Evolutionary conservation across 2,113 vertebrate genomes (phyloP).

Genomic region (Vulpes vulpes): DNA sequence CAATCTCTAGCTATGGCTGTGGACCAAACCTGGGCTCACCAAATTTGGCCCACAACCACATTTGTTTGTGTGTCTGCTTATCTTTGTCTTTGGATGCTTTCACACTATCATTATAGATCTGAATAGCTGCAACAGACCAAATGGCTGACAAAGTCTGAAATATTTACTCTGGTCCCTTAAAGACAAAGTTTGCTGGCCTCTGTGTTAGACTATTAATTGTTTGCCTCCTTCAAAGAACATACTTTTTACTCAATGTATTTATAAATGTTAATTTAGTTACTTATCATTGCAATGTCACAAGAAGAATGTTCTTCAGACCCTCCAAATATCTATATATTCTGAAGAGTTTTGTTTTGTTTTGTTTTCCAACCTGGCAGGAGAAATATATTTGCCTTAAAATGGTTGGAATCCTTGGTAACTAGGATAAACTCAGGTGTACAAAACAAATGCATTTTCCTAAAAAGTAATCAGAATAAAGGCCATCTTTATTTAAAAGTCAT

Average conservation of each 20-base stretch:
- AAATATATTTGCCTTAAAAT: neutral
- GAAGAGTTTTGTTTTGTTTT: neutral
- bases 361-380: neutral
- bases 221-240: neutral
- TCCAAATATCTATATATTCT: neutral
- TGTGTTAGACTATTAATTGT: neutral
- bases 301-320: neutral
- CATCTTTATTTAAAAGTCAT: conserved; percentile 63
- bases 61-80: neutral
- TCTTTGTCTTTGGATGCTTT: neutral
- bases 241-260: neutral
- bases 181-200: neutral
- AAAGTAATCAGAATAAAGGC: neutral
- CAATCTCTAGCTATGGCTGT: neutral
- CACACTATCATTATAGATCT: neutral
- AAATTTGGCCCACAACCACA: neutral
- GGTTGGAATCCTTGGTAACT: neutral
- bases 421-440: neutral
- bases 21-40: neutral
- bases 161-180: neutral
- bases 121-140: neutral
- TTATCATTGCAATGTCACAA: neutral
- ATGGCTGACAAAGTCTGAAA: neutral
- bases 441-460: conserved; percentile 48
- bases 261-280: neutral